Percentiles rank a stretch among this genome's conserved stretches.
These are phyloP conservation scores for Eristalis intricaria DNA, from an alignment of 2,888 invertebrate genomes.

Conservation along the genomic window DNA sequence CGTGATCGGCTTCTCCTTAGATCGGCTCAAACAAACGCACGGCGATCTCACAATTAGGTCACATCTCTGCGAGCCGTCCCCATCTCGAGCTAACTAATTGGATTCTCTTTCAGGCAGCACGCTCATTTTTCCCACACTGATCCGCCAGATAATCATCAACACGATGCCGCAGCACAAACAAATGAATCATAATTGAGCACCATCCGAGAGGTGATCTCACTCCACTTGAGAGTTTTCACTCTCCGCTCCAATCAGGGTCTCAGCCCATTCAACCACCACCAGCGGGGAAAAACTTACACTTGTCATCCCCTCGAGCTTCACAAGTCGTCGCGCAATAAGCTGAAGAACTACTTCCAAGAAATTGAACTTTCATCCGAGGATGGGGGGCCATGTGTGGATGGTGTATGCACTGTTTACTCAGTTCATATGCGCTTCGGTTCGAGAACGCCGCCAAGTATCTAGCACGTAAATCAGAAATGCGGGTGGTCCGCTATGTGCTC, in stretches of 20 bases:
- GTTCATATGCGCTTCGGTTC: slow-evolving; percentile 39
- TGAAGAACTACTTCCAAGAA: background rate
- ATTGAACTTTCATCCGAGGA: background rate
- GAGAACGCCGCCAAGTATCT: slow-evolving; percentile 31
- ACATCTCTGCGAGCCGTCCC: background rate
- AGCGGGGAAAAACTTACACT: background rate
- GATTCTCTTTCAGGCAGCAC: background rate
- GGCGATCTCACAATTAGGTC: background rate
- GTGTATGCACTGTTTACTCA: background rate
- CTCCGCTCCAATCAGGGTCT: background rate
- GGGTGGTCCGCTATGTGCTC: slow-evolving; percentile 41
- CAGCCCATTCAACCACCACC: too few species aligned
- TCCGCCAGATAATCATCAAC: background rate
- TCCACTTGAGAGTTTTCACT: background rate
- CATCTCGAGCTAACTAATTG: background rate
- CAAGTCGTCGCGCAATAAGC: background rate
- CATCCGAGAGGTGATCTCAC: background rate
- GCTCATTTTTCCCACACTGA: background rate
- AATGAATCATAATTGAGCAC: background rate
- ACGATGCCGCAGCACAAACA: background rate
- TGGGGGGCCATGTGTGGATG: background rate
- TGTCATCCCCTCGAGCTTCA: background rate
- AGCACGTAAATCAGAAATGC: slow-evolving; percentile 66
- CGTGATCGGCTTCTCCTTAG: background rate
- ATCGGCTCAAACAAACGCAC: background rate